phyloP scores from a whole-genome alignment of 2,797 vertebrate genomes.

The Orestias chungarensis region DNA sequence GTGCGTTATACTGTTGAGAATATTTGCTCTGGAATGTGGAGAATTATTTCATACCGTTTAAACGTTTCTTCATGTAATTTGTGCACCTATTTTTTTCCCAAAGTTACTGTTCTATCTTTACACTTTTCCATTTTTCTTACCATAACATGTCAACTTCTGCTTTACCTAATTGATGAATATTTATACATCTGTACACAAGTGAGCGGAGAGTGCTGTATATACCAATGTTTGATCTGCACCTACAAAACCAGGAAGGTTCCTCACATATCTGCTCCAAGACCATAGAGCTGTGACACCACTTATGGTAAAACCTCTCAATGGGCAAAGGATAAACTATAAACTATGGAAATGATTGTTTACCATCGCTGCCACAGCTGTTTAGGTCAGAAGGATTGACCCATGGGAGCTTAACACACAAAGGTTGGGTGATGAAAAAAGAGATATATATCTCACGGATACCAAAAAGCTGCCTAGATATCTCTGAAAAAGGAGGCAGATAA shows the following conservation, averaged over 20 bases:
- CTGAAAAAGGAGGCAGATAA: conserved; percentile 11
- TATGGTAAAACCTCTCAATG: conserved; percentile 31
- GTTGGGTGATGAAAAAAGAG: conserved; percentile 15
- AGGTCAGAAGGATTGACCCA: conserved; percentile 18
- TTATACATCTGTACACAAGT: background rate
- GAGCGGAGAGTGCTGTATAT: too few species aligned
- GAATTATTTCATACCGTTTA: too few species aligned
- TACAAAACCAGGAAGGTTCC: conserved; percentile 1
- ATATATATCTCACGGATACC: conserved; percentile 26
- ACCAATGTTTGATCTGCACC: conserved; percentile 9
- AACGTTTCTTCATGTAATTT: too few species aligned
- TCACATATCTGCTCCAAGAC: conserved; percentile 3
- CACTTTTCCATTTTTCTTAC: background rate
- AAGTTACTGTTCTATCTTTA: too few species aligned
- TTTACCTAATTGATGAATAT: background rate
- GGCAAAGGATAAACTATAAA: conserved; percentile 35
- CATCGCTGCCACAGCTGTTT: conserved; percentile 25
- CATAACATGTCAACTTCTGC: background rate
- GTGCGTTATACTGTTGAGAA: too few species aligned
- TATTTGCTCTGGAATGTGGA: too few species aligned
- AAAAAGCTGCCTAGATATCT: conserved; percentile 29
- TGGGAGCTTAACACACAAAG: conserved; percentile 37
- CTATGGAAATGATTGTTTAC: conserved; percentile 31
- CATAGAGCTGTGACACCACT: conserved; percentile 17
- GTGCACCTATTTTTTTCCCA: too few species aligned